Percentiles rank a stretch among this genome's conserved stretches.
Evolutionary conservation across 2,797 vertebrate genomes (phyloP).

Genomic region (Sebastes diploproa): DNA sequence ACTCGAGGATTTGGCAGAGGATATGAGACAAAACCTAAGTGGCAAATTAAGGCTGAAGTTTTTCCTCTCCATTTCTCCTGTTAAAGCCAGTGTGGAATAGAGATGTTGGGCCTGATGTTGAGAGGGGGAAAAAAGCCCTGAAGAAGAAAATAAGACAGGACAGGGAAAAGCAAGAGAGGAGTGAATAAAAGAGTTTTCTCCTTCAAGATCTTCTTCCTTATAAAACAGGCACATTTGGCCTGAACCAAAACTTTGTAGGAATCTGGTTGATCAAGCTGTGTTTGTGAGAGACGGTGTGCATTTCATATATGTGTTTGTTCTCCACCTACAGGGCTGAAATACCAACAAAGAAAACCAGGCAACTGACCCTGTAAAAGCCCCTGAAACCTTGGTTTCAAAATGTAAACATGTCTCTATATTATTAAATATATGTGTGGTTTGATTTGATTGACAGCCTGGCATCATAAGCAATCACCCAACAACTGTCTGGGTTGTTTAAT

Average conservation of each 20-base stretch:
- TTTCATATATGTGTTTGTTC: background rate
- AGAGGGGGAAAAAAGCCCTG: background rate
- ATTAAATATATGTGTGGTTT: too few relatives aligned
- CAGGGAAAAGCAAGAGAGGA: background rate
- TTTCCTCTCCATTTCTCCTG: constrained; percentile 34
- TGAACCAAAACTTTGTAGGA: background rate
- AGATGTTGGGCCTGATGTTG: constrained; percentile 3
- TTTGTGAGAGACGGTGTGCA: background rate
- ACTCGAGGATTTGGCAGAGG: constrained; percentile 27
- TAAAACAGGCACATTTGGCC: background rate
- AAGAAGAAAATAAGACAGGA: constrained; percentile 20
- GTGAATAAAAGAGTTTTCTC: background rate
- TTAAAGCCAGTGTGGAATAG: constrained; percentile 18
- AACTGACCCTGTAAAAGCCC: too few relatives aligned
- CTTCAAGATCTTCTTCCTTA: background rate
- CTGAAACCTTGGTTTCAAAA: too few relatives aligned
- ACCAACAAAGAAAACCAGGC: background rate
- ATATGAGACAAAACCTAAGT: constrained; percentile 40
- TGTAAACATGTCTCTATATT: too few relatives aligned
- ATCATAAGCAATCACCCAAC: background rate
- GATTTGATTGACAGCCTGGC: background rate
- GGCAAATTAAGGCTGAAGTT: constrained; percentile 48
- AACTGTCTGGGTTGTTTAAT: background rate
- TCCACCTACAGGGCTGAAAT: background rate
- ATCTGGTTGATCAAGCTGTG: background rate